phyloP scores from a whole-genome alignment of 2,888 invertebrate genomes.

The Drosophila flavopinicola region DNA sequence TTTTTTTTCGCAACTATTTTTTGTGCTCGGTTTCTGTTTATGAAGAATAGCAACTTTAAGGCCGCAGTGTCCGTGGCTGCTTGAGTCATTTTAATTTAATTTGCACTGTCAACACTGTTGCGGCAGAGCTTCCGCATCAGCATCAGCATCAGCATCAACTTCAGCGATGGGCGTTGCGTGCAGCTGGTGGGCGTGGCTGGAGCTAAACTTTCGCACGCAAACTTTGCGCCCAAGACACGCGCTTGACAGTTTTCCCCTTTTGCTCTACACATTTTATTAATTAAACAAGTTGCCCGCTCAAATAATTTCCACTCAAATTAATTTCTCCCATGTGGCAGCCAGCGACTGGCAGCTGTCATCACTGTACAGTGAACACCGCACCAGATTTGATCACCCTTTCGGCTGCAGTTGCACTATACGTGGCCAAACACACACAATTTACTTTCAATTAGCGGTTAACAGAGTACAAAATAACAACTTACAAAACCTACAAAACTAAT shows the following conservation, averaged over 20 bases:
- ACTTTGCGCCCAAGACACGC: constrained; percentile 65
- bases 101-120: constrained; percentile 47
- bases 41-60: constrained; percentile 47
- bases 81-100: constrained; percentile 48
- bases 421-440: constrained; percentile 37
- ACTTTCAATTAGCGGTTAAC: constrained; percentile 21
- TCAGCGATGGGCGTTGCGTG: constrained; percentile 26
- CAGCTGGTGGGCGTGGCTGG: constrained; percentile 37
- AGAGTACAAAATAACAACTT: constrained; percentile 11
- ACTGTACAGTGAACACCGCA: background rate
- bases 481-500: constrained; percentile 39
- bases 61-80: constrained; percentile 14
- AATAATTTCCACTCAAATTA: constrained; percentile 79
- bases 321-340: constrained; percentile 72
- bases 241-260: constrained; percentile 63
- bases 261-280: constrained; percentile 67
- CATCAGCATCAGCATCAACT: constrained; percentile 11
- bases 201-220: constrained; percentile 53
- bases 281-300: constrained; percentile 72
- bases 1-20: constrained; percentile 7
- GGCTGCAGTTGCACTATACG: constrained; percentile 40
- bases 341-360: constrained; percentile 70
- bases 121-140: background rate
- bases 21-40: constrained; percentile 1
- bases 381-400: constrained; percentile 51